phyloP scores from a whole-genome alignment of 1,140 invertebrate species.

The Bombus affinis region DNA sequence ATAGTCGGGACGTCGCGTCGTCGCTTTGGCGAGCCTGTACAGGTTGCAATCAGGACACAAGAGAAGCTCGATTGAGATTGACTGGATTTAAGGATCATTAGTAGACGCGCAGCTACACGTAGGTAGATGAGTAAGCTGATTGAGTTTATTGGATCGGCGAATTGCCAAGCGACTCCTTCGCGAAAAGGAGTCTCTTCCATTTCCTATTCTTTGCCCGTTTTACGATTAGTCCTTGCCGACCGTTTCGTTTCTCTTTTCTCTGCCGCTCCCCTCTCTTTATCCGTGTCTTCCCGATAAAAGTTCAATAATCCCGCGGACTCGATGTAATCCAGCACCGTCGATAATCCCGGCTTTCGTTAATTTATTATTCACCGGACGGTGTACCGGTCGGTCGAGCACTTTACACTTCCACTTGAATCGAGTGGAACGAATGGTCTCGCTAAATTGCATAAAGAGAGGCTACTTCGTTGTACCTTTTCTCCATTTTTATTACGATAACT shows the following conservation, averaged over 20 bases:
- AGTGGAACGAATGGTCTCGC: slow-evolving; percentile 11
- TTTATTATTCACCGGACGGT: slow-evolving; percentile 62
- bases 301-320: slow-evolving; percentile 65
- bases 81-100: slow-evolving; percentile 78
- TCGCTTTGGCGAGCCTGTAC: not conserved
- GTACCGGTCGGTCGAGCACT: slow-evolving; percentile 18
- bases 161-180: slow-evolving; percentile 69
- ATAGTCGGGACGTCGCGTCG: not conserved
- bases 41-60: slow-evolving; percentile 68
- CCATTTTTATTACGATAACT: slow-evolving; percentile 2
- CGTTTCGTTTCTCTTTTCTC: slow-evolving; percentile 29
- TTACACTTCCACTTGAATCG: slow-evolving; percentile 36
- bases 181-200: slow-evolving; percentile 46
- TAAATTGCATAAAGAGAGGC: slow-evolving; percentile 17
- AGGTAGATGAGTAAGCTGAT: slow-evolving; percentile 79
- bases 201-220: slow-evolving; percentile 61
- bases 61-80: slow-evolving; percentile 73
- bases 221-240: slow-evolving; percentile 15
- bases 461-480: not conserved
- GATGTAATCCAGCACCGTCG: slow-evolving; percentile 50
- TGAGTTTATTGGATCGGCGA: slow-evolving; percentile 78
- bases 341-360: slow-evolving; percentile 65
- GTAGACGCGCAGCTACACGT: slow-evolving; percentile 70
- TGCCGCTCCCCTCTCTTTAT: slow-evolving; percentile 12
- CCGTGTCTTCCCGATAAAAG: slow-evolving; percentile 55